These are phyloP conservation scores for Calephelis virginiensis DNA, from an alignment of 1,140 invertebrate species.

Conservation along the genomic window DNA sequence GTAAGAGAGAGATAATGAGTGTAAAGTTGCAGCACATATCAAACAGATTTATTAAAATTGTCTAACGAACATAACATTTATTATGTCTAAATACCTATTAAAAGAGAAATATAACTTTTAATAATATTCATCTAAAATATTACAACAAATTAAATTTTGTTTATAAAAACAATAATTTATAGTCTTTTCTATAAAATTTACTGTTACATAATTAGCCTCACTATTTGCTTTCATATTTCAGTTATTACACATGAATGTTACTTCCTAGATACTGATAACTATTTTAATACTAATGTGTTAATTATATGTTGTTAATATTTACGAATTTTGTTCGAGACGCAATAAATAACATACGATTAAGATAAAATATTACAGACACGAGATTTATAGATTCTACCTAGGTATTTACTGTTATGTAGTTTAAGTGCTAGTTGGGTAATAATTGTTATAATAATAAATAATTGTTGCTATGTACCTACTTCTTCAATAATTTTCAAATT, in stretches of 20 bases:
- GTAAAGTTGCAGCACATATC: no score
- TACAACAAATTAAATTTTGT: not conserved
- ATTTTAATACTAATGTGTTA: not conserved
- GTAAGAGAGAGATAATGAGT: no score
- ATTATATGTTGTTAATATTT: not conserved
- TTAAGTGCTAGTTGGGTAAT: no score
- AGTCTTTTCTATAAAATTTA: not conserved
- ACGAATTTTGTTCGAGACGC: no score
- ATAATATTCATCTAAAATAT: constrained; percentile 7
- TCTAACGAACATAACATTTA: not conserved
- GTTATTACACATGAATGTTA: constrained; percentile 14
- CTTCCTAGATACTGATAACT: constrained; percentile 7
- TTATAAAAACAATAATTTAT: constrained; percentile 2
- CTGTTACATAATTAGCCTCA: constrained; percentile 44
- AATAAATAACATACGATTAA: no score
- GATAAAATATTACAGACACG: no score
- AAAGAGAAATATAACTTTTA: not conserved
- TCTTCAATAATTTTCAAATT: no score
- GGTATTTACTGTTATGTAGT: no score
- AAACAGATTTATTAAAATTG: not conserved
- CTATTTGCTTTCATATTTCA: constrained; percentile 67
- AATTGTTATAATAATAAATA: no score
- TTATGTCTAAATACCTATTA: not conserved
- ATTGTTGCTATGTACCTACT: no score
- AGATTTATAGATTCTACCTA: no score